Percentiles rank a stretch among this genome's conserved stretches.
These are phyloP conservation scores for Eristalinus aeneus DNA, from an alignment of 2,888 invertebrate genomes.

Conservation along the genomic window DNA sequence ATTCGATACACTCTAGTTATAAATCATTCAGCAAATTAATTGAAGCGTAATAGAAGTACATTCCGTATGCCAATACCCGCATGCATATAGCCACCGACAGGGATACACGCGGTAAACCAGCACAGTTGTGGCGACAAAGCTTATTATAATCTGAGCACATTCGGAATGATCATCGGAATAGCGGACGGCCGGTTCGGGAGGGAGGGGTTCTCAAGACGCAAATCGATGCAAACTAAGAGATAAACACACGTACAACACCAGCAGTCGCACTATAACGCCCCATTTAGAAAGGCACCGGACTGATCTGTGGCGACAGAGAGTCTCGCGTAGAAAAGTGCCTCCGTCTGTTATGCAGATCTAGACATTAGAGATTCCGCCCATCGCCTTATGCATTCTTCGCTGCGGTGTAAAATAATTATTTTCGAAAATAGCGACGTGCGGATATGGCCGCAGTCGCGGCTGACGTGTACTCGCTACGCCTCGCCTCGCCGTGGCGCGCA, in stretches of 20 bases:
- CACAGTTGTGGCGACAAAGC: constrained; percentile 56
- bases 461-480: constrained; percentile 21
- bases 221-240: constrained; percentile 54
- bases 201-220: background rate
- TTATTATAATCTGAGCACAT: constrained; percentile 38
- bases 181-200: background rate
- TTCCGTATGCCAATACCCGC: constrained; percentile 57
- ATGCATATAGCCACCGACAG: background rate
- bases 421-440: constrained; percentile 34
- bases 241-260: constrained; percentile 29
- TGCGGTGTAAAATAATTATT: constrained; percentile 62
- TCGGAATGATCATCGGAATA: background rate
- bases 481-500: background rate
- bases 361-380: constrained; percentile 68
- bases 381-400: constrained; percentile 64
- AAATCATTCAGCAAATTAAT: constrained; percentile 69
- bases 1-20: constrained; percentile 46
- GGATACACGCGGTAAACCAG: constrained; percentile 62
- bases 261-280: constrained; percentile 50
- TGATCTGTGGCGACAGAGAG: constrained; percentile 62
- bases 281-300: constrained; percentile 64
- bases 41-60: constrained; percentile 67
- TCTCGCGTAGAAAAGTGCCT: constrained; percentile 67
- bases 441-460: constrained; percentile 5
- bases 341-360: constrained; percentile 70